Evolutionary conservation across 2,888 invertebrate species (phyloP), one percentile per base, ranked within the genome.

Genomic region (Cataglyphis livida): DNA sequence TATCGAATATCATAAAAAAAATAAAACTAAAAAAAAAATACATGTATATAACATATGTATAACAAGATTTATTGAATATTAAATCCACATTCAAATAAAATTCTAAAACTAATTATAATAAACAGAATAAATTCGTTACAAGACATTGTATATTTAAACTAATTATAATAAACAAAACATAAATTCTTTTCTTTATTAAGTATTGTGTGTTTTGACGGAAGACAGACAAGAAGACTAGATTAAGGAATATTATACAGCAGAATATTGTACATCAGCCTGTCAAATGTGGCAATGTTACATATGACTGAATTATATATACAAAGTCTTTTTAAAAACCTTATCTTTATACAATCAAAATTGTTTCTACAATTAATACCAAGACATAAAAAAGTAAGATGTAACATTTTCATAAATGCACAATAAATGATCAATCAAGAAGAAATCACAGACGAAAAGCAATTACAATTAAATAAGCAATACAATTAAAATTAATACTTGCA

Each of bases 321-420:
- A 51, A 65, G 76, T 15, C 44, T 54, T 38, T 85, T 65, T 65
- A 73, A 38, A 68, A 65, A 76, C 66, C 54, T 1, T 62, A 81
- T 61, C 61, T 83, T 61, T 81, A n/a, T 76, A 84, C 61, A 57
- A 57, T 88, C 79, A 82, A 83, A 6, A 51, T 51, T 71, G 88
- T 75, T 75, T 88, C 82, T 85, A 84, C 38, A 85, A 81, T 68
- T 81, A 81, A 83, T 85, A 88, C 61, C 59, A 88, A 76, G 81
- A 87, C 88, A 87, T 88, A 90, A 88, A 87, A 44, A 73, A 59
- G 0, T 57, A n/a, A 59, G 90, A 85, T 85, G 84, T 84, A 85
- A 71, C 4, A 41, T 44, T 21, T 61, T 15, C 32, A 74, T 41
- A 59, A 9, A n/a, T 32, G 2, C 4, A 41, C 21, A 21, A 15